Evolutionary conservation across 2,797 vertebrate species (phyloP).

Genomic region (Ctenopoma multispine): DNA sequence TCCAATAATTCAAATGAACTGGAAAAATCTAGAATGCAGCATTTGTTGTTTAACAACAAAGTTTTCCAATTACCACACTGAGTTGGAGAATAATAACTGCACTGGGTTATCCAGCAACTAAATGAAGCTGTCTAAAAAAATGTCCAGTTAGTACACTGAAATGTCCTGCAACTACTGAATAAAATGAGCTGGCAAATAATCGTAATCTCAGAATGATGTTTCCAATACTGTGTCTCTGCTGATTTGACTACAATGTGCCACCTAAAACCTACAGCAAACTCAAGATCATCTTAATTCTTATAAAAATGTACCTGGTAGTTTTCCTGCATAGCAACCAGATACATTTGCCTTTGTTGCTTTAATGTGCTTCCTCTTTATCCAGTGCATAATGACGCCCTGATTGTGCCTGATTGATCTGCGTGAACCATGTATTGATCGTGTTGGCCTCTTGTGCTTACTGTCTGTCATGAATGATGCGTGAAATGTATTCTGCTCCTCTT

Average conservation of each 20-base stretch:
- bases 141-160: constrained; percentile 1
- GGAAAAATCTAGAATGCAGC: not conserved
- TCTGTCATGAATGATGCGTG: constrained; percentile 45
- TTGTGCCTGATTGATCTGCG: constrained; percentile 62
- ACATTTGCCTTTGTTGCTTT: constrained; percentile 9
- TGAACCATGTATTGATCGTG: constrained; percentile 56
- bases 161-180: constrained; percentile 2
- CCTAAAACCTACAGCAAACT: not conserved
- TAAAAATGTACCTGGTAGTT: not conserved
- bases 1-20: constrained; percentile 29
- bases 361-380: constrained; percentile 26
- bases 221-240: no score
- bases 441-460: constrained; percentile 44
- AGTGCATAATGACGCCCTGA: constrained; percentile 47
- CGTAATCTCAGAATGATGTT: not conserved
- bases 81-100: not conserved
- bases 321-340: not conserved
- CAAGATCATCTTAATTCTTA: not conserved
- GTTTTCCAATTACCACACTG: constrained; percentile 10
- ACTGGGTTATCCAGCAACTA: not conserved
- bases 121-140: constrained; percentile 5
- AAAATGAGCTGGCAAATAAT: constrained; percentile 7
- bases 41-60: not conserved
- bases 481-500: constrained; percentile 15
- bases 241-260: not conserved